A percentile compares a stretch with the other conserved stretches of the same genome.
These are phyloP conservation scores for Cerceris rybyensis DNA, from an alignment of 2,888 invertebrate genomes.

Conservation along the genomic window DNA sequence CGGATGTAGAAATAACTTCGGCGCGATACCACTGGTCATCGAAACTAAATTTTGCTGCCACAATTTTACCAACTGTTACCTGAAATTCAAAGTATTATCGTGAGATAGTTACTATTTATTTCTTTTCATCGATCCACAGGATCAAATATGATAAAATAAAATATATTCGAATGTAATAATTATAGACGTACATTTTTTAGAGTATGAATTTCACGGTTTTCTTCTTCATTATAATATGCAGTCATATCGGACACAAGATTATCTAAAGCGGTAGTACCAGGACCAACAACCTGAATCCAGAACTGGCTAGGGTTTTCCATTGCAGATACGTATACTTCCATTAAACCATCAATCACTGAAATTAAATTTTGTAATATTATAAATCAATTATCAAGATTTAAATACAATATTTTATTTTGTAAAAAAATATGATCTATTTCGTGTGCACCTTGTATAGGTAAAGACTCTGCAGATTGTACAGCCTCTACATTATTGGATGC, in stretches of 20 bases:
- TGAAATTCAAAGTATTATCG: constrained; percentile 65
- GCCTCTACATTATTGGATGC: constrained; percentile 37
- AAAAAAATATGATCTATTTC: neutral
- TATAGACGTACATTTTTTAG: constrained; percentile 75
- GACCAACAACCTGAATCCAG: constrained; percentile 93
- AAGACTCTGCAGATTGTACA: constrained; percentile 19
- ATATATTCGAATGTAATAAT: constrained; percentile 5
- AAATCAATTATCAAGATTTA: neutral
- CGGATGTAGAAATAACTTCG: constrained; percentile 86
- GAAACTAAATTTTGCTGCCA: constrained; percentile 91
- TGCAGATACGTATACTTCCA: constrained; percentile 94
- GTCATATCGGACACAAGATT: constrained; percentile 92
- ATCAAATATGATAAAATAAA: too few relatives aligned
- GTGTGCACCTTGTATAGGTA: constrained; percentile 45
- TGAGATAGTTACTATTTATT: neutral
- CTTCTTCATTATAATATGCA: constrained; percentile 87
- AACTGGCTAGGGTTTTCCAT: constrained; percentile 90
- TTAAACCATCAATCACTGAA: constrained; percentile 81
- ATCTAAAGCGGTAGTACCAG: constrained; percentile 89
- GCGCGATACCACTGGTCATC: constrained; percentile 93
- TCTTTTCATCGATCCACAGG: too few relatives aligned
- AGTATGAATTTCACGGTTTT: constrained; percentile 85
- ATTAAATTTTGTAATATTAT: neutral
- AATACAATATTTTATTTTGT: neutral
- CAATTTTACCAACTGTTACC: constrained; percentile 89